Evolutionary conservation across 92 coral and sea anemone genomes (phyloP).

Genomic region (Bergia sp.): DNA sequence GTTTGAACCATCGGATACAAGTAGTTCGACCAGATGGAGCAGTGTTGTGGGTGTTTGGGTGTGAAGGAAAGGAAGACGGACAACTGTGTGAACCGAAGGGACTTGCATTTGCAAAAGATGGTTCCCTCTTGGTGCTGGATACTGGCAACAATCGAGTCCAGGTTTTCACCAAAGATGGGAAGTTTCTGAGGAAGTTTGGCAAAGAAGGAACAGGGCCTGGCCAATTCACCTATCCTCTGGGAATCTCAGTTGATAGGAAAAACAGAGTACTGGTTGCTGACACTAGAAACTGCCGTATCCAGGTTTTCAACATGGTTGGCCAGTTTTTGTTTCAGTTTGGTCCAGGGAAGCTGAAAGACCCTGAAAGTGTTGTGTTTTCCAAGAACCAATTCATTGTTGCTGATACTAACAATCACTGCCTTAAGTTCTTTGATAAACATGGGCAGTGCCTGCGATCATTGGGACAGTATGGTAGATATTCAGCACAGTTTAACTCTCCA

Average conservation of each 20-base stretch:
- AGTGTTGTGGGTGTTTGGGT: conserved; percentile 46
- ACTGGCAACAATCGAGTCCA: conserved; percentile 52
- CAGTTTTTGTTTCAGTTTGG: conserved; percentile 44
- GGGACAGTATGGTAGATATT: conserved; percentile 1
- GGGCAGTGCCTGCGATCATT: conserved; percentile 28
- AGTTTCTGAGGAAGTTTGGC: conserved; percentile 45
- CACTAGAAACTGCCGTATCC: conserved; percentile 49
- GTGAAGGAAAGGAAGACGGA: conserved; percentile 38
- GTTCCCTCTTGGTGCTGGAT: conserved; percentile 51
- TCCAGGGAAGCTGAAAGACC: conserved; percentile 41
- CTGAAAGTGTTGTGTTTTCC: conserved; percentile 46
- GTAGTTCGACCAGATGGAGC: conserved; percentile 38
- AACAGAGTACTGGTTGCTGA: conserved; percentile 59
- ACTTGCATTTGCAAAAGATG: conserved; percentile 50
- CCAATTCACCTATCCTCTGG: conserved; percentile 48
- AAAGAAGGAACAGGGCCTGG: conserved; percentile 46
- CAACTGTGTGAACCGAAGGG: conserved; percentile 43
- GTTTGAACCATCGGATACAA: conserved; percentile 49
- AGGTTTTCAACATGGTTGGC: conserved; percentile 46
- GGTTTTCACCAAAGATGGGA: conserved; percentile 42
- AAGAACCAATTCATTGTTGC: conserved; percentile 58
- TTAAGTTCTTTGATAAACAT: conserved; percentile 50
- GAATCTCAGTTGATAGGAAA: conserved; percentile 47
- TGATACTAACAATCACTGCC: conserved; percentile 47
- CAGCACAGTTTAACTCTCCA: conserved; percentile 33